Evolutionary conservation across 2,888 invertebrate species (phyloP).

Genomic region (Campopleginae sp.): DNA sequence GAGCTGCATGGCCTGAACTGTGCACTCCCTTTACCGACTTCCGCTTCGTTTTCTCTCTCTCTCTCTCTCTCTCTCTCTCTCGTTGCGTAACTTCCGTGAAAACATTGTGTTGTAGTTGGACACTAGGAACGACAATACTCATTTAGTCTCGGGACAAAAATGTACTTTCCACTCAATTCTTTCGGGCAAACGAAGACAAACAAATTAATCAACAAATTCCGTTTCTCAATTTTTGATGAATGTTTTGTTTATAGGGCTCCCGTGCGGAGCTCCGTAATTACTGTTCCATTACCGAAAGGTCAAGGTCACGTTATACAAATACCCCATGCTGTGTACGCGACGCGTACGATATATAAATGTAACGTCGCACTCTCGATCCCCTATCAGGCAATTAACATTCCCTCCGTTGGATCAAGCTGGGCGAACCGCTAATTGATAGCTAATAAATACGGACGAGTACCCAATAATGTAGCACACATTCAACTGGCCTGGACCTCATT

Average conservation of each 20-base stretch:
- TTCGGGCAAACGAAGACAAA: not conserved
- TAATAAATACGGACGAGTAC: conserved; percentile 60
- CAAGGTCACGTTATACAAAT: conserved; percentile 26
- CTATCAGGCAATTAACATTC: conserved; percentile 61
- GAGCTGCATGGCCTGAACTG: conserved; percentile 8
- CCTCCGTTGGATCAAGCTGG: conserved; percentile 44
- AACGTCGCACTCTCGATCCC: conserved; percentile 45
- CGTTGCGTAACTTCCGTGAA: conserved; percentile 63
- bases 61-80: conserved; percentile 14
- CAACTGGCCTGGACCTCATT: not conserved
- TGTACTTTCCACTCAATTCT: not conserved
- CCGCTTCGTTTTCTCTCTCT: conserved; percentile 56
- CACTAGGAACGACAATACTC: not conserved
- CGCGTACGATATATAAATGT: conserved; percentile 13
- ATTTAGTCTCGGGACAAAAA: conserved; percentile 6
- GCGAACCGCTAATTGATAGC: conserved; percentile 64
- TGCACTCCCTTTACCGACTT: conserved; percentile 44
- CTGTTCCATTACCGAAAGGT: conserved; percentile 16
- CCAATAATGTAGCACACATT: conserved; percentile 31
- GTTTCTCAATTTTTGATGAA: not conserved
- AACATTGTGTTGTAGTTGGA: conserved; percentile 36
- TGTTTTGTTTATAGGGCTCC: not conserved
- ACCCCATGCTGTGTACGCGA: conserved; percentile 10
- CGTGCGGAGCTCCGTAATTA: not conserved
- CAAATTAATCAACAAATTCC: not conserved